Evolutionary conservation across 2,888 invertebrate genomes (phyloP), one percentile per base, ranked within the genome.

Genomic region (Glyphotaelius pellucidus): DNA sequence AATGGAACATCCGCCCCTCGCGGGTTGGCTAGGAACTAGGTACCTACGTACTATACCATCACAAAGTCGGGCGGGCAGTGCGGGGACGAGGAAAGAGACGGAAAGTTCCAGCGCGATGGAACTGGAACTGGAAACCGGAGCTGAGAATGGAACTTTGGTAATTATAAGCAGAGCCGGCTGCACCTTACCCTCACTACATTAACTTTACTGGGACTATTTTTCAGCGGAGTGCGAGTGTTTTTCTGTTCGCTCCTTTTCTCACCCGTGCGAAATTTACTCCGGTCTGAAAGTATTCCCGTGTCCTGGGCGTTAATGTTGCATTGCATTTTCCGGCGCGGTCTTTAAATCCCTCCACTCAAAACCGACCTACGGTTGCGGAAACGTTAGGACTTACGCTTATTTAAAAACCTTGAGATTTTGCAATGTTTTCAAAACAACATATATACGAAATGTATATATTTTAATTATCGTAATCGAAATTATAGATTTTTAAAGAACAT

Each of bases 201-300:
- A 91, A 91, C 80, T 92, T 80, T 91, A 32, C 80, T 35, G 89
- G 35, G 30, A 89, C 84, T 80, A 89, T 90, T 91, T 92, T 89
- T 89, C 89, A 89, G 80, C 52, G 25, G 83, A 83, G 79, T 90
- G 85, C 84, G 90, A 90, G 67, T 25, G 86, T 86, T 90, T 90
- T 90, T 90, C 86, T 90, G 42, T 90, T 80, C 86, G n/a, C 90
- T 42, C 52, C 52, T 86, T 90, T 90, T 81, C 42, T 86, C 52
- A 42, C 67, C 52, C 52, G 52, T 30, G 90, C 90, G 31, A 38
- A 80, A 80, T 90, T 86, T 86, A 89, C 86, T 52, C 88, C n/a
- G 47, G 67, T 81, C 92, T 93, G 84, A 93, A 80, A 93, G 93
- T 93, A 89, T 93, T 92, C 86, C 80, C 93, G 79, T 93, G 92